These are phyloP conservation scores for Automeris io DNA, from an alignment of 2,888 invertebrate species.

Conservation along the genomic window DNA sequence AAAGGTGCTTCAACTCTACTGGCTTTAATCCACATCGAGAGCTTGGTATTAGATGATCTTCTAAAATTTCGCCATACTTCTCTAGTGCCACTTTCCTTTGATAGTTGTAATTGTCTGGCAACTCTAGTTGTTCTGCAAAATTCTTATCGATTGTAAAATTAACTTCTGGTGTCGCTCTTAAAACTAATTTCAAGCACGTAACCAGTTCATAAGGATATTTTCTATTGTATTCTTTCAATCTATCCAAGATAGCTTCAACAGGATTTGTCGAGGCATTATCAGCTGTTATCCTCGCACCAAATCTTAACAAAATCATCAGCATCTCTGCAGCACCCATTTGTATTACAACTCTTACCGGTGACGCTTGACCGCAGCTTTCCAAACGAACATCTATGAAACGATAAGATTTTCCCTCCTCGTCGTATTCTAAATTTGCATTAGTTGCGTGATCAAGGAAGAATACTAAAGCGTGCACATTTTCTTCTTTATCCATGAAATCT, in stretches of 20 bases:
- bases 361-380: constrained; percentile 86
- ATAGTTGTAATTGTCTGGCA: constrained; percentile 63
- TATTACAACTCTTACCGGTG: constrained; percentile 84
- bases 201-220: constrained; percentile 83
- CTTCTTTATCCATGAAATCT: constrained; percentile 86
- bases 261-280: constrained; percentile 79
- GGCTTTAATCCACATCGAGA: constrained; percentile 79
- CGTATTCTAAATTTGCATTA: constrained; percentile 78
- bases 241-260: constrained; percentile 80
- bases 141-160: constrained; percentile 62
- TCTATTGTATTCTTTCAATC: constrained; percentile 79
- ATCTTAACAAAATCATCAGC: constrained; percentile 83
- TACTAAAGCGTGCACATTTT: constrained; percentile 85
- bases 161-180: constrained; percentile 80
- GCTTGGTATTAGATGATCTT: constrained; percentile 77
- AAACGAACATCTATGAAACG: constrained; percentile 88
- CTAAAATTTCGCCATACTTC: constrained; percentile 69
- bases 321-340: constrained; percentile 86
- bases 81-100: constrained; percentile 58
- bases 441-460: constrained; percentile 88
- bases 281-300: constrained; percentile 79
- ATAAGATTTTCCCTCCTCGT: constrained; percentile 41
- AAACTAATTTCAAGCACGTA: constrained; percentile 80
- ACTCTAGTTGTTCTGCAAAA: constrained; percentile 40
- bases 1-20: constrained; percentile 85